phyloP scores from a whole-genome alignment of 2,113 vertebrate species.

The Rhabdornis inornatus region DNA sequence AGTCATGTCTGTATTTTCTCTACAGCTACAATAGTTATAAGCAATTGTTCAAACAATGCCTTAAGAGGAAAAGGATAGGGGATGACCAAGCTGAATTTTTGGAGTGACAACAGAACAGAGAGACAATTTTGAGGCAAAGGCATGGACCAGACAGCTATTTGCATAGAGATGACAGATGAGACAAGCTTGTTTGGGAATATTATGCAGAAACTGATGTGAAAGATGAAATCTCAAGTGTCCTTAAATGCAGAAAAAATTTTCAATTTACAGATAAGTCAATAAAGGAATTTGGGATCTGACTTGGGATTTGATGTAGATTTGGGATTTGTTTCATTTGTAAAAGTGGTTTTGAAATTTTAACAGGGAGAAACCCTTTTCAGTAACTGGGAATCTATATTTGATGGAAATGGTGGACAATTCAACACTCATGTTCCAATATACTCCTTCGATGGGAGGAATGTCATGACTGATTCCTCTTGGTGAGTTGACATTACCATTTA shows the following conservation, averaged over 20 bases:
- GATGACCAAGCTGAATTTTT: neutral
- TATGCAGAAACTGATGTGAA: neutral
- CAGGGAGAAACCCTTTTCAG: conserved; percentile 90
- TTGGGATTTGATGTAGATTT: neutral
- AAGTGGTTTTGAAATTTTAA: conserved; percentile 25
- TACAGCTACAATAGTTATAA: neutral
- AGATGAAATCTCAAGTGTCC: neutral
- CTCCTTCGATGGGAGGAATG: conserved; percentile 91
- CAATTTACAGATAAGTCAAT: neutral
- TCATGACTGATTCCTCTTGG: conserved; percentile 90
- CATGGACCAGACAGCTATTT: neutral
- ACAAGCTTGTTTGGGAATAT: neutral
- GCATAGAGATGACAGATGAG: neutral
- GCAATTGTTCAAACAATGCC: neutral
- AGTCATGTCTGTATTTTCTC: neutral
- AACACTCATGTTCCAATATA: conserved; percentile 85
- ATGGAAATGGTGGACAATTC: conserved; percentile 77
- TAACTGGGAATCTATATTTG: conserved; percentile 90
- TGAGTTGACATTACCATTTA: conserved; percentile 60
- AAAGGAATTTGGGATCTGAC: neutral
- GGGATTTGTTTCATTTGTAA: neutral
- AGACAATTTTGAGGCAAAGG: neutral
- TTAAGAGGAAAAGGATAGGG: neutral
- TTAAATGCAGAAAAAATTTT: neutral
- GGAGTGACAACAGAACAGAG: neutral